Evolutionary conservation across 2,888 invertebrate species (phyloP).

Genomic region (Nymphalis c-album): DNA sequence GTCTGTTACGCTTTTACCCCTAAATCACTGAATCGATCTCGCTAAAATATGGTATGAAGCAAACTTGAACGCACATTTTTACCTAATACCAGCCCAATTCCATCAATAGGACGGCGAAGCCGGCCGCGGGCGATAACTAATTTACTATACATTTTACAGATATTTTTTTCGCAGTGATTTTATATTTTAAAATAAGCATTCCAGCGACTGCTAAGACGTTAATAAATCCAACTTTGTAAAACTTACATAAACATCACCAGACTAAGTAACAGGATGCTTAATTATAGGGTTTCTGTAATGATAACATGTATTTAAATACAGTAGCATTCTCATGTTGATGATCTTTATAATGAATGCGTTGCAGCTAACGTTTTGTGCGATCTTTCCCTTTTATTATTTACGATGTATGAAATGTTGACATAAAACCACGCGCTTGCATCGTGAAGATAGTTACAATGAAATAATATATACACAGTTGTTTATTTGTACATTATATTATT

Average conservation of each 20-base stretch:
- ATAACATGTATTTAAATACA: constrained; percentile 6
- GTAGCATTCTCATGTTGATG: constrained; percentile 8
- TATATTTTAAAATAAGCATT: neutral
- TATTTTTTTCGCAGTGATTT: neutral
- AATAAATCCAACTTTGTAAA: too few relatives aligned
- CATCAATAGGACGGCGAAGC: too few relatives aligned
- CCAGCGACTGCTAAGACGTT: too few relatives aligned
- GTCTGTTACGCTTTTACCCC: too few relatives aligned
- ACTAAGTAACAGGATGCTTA: constrained; percentile 1
- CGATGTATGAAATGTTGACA: constrained; percentile 16
- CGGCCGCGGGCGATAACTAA: too few relatives aligned
- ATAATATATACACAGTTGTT: neutral
- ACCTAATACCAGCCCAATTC: too few relatives aligned
- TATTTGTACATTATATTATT: neutral
- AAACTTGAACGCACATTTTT: too few relatives aligned
- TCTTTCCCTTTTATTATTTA: constrained; percentile 10
- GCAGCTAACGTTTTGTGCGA: constrained; percentile 2
- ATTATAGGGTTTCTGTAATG: constrained; percentile 1
- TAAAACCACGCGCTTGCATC: constrained; percentile 7
- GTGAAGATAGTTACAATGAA: constrained; percentile 5
- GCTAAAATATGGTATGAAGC: too few relatives aligned
- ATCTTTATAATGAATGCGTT: constrained; percentile 10
- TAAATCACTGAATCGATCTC: too few relatives aligned
- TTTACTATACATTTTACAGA: neutral
- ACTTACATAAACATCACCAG: neutral